A percentile compares a stretch with the other conserved stretches of the same genome.
phyloP scores from a whole-genome alignment of 2,797 vertebrate genomes.

The Falco peregrinus region DNA sequence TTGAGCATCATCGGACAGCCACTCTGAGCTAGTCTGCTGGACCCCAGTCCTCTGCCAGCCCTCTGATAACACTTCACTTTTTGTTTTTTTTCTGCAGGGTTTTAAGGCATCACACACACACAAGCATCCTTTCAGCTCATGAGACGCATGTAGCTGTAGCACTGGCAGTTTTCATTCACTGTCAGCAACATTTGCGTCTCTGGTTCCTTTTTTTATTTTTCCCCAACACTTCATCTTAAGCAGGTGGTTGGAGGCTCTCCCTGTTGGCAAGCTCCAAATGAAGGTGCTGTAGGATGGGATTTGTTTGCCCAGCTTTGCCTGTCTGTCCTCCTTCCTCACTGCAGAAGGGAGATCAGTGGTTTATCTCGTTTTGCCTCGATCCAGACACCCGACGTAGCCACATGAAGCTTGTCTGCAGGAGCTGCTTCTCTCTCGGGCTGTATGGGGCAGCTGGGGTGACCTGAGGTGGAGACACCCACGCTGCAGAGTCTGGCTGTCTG shows the following conservation, averaged over 20 bases:
- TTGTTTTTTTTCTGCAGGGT: too few relatives aligned
- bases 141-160: background rate
- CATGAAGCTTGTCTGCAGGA: background rate
- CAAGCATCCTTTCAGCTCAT: background rate
- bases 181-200: background rate
- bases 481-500: background rate
- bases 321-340: background rate
- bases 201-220: background rate
- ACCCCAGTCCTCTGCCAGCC: background rate
- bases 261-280: background rate
- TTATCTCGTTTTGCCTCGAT: background rate
- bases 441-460: background rate
- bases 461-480: background rate
- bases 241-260: background rate
- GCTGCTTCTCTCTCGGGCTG: background rate
- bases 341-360: background rate
- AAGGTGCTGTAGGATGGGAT: background rate
- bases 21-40: background rate
- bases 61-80: background rate
- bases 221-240: background rate
- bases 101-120: background rate
- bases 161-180: background rate
- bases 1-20: background rate
- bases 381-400: accelerated
- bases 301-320: background rate